Evolutionary conservation across 1,140 invertebrate species (phyloP), one percentile per base, ranked within the genome.

Genomic region (Drosophila nigromelanica): DNA sequence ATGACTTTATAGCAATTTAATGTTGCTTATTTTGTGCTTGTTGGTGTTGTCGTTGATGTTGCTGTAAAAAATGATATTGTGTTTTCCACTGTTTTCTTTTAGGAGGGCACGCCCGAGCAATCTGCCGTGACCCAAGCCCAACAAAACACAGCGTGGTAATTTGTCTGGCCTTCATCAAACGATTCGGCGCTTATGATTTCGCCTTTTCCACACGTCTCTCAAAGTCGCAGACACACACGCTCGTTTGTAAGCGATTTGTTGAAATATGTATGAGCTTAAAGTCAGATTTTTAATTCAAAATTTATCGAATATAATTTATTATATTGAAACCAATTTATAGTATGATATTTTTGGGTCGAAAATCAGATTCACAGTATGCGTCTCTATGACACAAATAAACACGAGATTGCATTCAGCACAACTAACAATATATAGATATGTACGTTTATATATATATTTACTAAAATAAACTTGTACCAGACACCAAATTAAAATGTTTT

Each of bases 1-100:
- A 64, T 87, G 82, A 74, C 78, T 87, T 87, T 89, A 82, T 87
- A 89, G 76, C 83, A 87, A 87, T 87, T 82, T 87, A 87, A 87
- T 87, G 83, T 66, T 78, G 64, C 67, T 47, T 54, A 43, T 73
- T 60, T 66, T 40, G 37, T 37, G 45, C 58, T 15, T 33, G 12
- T 35, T 54, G 56, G 47, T 43, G 52, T 61, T 61, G 43, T 40
- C 37, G 54, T 39, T 79, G 58, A 48, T 64, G 35, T 70, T 66
- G 51, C 40, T 69, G 71, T 87, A 82, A 86, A 82, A 87, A 87
- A 86, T 87, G 72, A 82, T 73, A 78, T 76, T 87, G 47, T 48
- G 27, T 59, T 59, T 35, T 14, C 43, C 61, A 64, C 55, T n/a
- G 18, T 21, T 39, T 50, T 40, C 52, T 39, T 21, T 24, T 43